A percentile compares a stretch with the other conserved stretches of the same genome.
phyloP scores from a whole-genome alignment of 2,888 invertebrate genomes.

The Saturnia japonica region DNA sequence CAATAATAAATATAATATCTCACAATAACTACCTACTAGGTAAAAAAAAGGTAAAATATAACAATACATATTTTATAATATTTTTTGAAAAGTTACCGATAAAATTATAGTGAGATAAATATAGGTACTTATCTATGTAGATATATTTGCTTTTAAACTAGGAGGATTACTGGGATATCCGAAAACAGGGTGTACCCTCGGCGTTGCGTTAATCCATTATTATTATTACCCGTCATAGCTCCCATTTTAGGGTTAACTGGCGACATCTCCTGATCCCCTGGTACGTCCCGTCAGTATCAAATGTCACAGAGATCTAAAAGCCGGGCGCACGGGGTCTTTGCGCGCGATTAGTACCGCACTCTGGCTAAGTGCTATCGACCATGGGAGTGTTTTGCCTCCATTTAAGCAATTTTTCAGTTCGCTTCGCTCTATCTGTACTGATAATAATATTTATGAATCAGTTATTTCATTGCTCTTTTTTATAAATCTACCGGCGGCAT shows the following conservation, averaged over 20 bases:
- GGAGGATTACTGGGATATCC: constrained; percentile 6
- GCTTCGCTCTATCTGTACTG: not conserved
- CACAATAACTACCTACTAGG: not conserved
- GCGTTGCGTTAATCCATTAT: constrained; percentile 62
- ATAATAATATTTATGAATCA: not conserved
- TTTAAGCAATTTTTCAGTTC: not conserved
- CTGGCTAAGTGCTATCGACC: constrained; percentile 7
- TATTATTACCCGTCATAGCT: constrained; percentile 66
- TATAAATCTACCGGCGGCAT: too few relatives aligned
- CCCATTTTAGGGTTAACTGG: constrained; percentile 69
- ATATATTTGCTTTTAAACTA: constrained; percentile 8
- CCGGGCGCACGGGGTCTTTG: constrained; percentile 39
- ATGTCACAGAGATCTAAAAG: constrained; percentile 66
- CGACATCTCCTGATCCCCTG: constrained; percentile 60
- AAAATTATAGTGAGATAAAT: not conserved
- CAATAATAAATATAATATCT: not conserved
- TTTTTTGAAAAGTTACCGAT: not conserved
- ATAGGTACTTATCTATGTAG: not conserved
- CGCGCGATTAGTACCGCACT: constrained; percentile 45
- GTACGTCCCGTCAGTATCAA: constrained; percentile 65
- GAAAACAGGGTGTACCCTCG: constrained; percentile 14
- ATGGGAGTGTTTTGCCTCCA: not conserved
- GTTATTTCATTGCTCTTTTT: not conserved
- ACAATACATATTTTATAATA: not conserved
- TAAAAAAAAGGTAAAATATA: not conserved